phyloP scores from a whole-genome alignment of 2,888 invertebrate genomes.

The Cyrtodaria siliqua region DNA sequence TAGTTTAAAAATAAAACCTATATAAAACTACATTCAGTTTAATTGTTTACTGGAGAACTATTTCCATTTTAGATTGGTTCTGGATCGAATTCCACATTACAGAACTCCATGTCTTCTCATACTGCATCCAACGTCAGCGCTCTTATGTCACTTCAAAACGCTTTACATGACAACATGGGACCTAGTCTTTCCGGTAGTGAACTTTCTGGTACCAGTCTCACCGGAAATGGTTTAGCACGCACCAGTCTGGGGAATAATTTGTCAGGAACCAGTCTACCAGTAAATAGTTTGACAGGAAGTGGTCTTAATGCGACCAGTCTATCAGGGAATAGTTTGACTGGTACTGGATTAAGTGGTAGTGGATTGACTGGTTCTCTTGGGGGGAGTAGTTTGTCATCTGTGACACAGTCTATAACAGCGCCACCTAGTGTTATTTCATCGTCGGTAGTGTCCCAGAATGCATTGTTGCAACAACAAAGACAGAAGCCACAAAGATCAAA shows the following conservation, averaged over 20 bases:
- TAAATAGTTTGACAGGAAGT: conserved; percentile 47
- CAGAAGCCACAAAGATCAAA: conserved; percentile 88
- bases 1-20: too few species aligned
- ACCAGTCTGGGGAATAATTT: conserved; percentile 53
- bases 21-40: too few species aligned
- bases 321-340: conserved; percentile 46
- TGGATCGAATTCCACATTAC: conserved; percentile 64
- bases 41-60: too few species aligned
- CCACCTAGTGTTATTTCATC: conserved; percentile 47
- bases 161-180: conserved; percentile 54
- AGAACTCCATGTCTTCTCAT: conserved; percentile 62
- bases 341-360: conserved; percentile 50
- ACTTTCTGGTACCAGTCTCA: conserved; percentile 9
- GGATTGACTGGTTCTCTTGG: conserved; percentile 49
- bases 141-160: conserved; percentile 58
- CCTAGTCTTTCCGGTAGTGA: conserved; percentile 32
- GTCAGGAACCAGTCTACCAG: conserved; percentile 49
- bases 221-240: conserved; percentile 40
- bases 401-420: conserved; percentile 54
- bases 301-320: conserved; percentile 43
- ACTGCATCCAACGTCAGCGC: conserved; percentile 64
- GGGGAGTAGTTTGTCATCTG: conserved; percentile 49
- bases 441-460: conserved; percentile 59
- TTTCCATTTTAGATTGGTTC: conserved; percentile 72
- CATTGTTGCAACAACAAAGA: conserved; percentile 84